Conservation (phyloP, 2,113 vertebrate genomes). For the Entosphenus tridentatus region DNA sequence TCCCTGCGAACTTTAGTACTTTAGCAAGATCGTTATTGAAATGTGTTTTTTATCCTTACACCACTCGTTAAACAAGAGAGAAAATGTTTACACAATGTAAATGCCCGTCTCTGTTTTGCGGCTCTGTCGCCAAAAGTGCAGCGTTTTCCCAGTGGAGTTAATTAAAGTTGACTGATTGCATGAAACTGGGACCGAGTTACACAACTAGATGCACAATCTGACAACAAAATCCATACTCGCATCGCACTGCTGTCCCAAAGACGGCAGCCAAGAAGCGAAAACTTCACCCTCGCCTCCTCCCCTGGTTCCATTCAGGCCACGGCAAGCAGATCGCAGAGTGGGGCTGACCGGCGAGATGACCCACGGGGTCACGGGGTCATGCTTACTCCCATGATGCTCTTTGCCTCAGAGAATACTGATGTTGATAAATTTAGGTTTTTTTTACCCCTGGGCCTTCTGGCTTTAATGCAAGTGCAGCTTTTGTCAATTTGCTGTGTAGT, state of each 20-base stretch:
- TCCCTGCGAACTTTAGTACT: too few relatives aligned
- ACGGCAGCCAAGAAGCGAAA: background rate
- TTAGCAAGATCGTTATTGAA: too few relatives aligned
- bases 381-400: too few relatives aligned
- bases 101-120: background rate
- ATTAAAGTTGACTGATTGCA: constrained; percentile 2
- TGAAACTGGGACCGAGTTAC: background rate
- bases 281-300: background rate
- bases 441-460: too few relatives aligned
- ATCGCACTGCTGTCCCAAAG: background rate
- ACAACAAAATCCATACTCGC: constrained; percentile 5
- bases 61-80: background rate
- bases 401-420: too few relatives aligned
- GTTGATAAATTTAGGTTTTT: too few relatives aligned
- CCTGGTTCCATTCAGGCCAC: background rate
- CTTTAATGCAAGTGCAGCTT: too few relatives aligned
- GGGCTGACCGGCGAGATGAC: too few relatives aligned
- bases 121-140: background rate
- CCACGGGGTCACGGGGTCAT: too few relatives aligned
- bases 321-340: background rate
- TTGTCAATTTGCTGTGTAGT: too few relatives aligned
- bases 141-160: background rate
- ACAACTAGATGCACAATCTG: background rate
- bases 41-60: too few relatives aligned
- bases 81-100: background rate